Evolutionary conservation across 2,113 vertebrate genomes (phyloP).

Genomic region (Pelecanus crispus): DNA sequence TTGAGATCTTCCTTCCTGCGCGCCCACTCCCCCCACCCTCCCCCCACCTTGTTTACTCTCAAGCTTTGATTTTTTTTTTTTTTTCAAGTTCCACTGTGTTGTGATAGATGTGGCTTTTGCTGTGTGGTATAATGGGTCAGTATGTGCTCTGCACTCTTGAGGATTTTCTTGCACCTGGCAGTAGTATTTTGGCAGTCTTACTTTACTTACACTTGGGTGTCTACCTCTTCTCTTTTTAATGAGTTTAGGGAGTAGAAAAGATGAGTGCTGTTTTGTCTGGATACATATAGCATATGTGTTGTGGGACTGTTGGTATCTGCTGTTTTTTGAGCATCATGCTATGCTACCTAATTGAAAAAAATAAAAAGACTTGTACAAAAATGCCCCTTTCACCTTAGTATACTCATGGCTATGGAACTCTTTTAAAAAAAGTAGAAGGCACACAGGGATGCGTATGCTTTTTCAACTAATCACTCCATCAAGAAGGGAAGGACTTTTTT

Average conservation of each 20-base stretch:
- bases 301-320: rapidly evolving
- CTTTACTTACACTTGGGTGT: background rate
- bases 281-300: background rate
- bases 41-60: background rate
- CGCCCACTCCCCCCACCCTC: too few relatives aligned
- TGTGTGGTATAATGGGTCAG: background rate
- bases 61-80: background rate
- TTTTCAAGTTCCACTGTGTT: background rate
- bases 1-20: background rate
- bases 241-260: background rate
- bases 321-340: background rate
- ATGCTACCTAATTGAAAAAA: background rate
- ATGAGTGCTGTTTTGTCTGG: background rate
- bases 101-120: background rate
- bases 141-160: background rate
- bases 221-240: background rate
- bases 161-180: background rate
- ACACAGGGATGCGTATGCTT: background rate
- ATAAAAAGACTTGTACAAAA: background rate
- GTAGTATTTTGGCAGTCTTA: background rate
- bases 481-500: background rate
- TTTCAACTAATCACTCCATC: background rate
- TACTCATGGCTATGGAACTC: background rate
- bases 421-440: background rate
- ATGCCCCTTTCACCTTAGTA: background rate